phyloP scores from a whole-genome alignment of 2,797 vertebrate species.

The Enteromius fasciolatus region DNA sequence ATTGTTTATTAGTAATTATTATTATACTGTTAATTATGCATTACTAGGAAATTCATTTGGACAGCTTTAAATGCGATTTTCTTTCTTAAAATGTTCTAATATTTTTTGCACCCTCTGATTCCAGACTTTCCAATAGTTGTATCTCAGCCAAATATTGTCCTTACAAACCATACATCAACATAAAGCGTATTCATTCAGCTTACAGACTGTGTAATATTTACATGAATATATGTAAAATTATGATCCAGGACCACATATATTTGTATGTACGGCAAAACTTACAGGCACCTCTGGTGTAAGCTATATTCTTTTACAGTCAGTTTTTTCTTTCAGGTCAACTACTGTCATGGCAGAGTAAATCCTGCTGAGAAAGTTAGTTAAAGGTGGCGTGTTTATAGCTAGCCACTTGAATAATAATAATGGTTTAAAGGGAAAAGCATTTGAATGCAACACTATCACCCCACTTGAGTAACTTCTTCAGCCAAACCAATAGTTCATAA shows the following conservation, averaged over 20 bases:
- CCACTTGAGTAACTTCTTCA: background rate
- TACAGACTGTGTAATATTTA: too few relatives aligned
- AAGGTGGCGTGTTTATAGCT: background rate
- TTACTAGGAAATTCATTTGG: background rate
- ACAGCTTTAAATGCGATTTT: too few relatives aligned
- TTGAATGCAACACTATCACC: background rate
- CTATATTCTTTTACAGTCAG: background rate
- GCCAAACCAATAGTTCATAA: conserved; percentile 3
- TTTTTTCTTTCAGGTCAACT: background rate
- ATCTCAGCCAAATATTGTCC: too few relatives aligned
- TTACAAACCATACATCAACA: too few relatives aligned
- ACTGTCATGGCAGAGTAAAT: background rate
- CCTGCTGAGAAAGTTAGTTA: background rate
- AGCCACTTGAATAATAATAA: background rate
- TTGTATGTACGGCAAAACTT: background rate
- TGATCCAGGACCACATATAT: background rate
- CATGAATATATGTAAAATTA: too few relatives aligned
- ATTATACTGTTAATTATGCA: background rate
- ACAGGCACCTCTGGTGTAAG: background rate
- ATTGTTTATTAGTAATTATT: background rate
- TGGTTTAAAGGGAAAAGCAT: conserved; percentile 4
- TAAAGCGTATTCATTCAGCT: too few relatives aligned
- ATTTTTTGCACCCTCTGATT: too few relatives aligned
- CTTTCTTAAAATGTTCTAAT: too few relatives aligned
- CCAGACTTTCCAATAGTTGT: too few relatives aligned